These are phyloP conservation scores for Callaeas wilsoni DNA, from an alignment of 2,113 vertebrate species.

Conservation along the genomic window DNA sequence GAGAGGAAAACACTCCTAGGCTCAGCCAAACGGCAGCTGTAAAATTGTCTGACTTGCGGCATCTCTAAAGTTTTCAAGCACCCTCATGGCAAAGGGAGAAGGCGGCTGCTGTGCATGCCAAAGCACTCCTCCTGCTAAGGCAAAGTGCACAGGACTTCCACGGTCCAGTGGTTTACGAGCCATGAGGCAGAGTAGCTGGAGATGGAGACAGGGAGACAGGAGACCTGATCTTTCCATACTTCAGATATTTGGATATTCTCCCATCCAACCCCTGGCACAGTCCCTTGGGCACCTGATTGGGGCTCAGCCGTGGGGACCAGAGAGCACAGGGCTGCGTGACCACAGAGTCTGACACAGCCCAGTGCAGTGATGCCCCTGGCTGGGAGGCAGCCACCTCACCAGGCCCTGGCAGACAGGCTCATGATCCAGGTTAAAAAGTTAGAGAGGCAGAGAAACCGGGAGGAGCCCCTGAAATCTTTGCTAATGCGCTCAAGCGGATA, in stretches of 20 bases:
- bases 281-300: not conserved
- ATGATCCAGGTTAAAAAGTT: not conserved
- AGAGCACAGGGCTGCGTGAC: not conserved
- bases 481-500: not conserved
- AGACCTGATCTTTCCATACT: not conserved
- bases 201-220: not conserved
- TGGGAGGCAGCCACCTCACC: not conserved
- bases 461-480: not conserved
- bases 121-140: not conserved
- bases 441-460: not conserved
- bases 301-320: not conserved
- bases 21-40: not conserved
- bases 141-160: not conserved
- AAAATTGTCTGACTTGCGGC: not conserved
- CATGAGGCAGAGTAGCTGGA: not conserved
- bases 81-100: not conserved
- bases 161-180: not conserved
- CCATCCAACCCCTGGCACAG: rapidly evolving
- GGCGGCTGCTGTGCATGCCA: rapidly evolving
- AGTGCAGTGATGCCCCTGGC: not conserved
- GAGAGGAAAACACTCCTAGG: not conserved
- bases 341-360: not conserved
- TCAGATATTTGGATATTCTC: not conserved
- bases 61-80: not conserved
- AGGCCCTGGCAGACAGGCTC: not conserved